These are phyloP conservation scores for Lathamus discolor DNA, from an alignment of 2,113 vertebrate genomes.

Conservation along the genomic window DNA sequence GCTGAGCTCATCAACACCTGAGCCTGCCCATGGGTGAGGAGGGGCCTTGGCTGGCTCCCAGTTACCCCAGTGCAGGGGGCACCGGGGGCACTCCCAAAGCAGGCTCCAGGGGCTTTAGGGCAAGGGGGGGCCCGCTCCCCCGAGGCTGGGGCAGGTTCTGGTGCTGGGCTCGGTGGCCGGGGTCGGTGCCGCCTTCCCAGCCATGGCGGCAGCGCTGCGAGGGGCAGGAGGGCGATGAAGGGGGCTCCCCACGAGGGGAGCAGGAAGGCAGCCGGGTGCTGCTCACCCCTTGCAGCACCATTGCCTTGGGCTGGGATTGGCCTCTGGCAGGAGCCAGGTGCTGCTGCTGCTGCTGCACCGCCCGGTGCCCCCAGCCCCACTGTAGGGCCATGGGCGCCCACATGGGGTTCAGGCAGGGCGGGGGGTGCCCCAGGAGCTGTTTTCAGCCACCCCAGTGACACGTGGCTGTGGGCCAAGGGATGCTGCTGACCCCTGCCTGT, in stretches of 20 bases:
- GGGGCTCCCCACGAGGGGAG: not conserved
- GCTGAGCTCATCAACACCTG: not conserved
- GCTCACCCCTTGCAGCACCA: not conserved
- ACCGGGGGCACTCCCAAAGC: not conserved
- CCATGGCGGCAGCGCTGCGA: not conserved
- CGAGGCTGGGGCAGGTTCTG: not conserved
- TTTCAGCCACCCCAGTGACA: not conserved
- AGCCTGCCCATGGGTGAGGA: not conserved
- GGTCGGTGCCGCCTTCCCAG: not conserved
- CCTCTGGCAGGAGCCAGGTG: not conserved
- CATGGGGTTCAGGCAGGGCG: accelerated
- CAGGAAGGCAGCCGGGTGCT: not conserved
- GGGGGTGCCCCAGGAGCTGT: not conserved
- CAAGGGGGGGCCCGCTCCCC: not conserved
- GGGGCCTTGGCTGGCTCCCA: not conserved
- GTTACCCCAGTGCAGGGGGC: not conserved
- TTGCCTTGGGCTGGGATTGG: accelerated
- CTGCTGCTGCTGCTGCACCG: not conserved
- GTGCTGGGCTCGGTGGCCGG: not conserved
- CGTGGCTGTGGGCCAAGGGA: not conserved
- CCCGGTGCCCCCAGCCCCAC: too few species aligned
- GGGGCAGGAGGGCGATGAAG: not conserved
- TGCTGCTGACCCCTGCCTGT: not conserved
- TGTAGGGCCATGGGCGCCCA: not conserved
- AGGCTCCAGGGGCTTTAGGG: not conserved